These are phyloP conservation scores for Cephonodes hylas DNA, from an alignment of 2,888 invertebrate species.

Conservation along the genomic window DNA sequence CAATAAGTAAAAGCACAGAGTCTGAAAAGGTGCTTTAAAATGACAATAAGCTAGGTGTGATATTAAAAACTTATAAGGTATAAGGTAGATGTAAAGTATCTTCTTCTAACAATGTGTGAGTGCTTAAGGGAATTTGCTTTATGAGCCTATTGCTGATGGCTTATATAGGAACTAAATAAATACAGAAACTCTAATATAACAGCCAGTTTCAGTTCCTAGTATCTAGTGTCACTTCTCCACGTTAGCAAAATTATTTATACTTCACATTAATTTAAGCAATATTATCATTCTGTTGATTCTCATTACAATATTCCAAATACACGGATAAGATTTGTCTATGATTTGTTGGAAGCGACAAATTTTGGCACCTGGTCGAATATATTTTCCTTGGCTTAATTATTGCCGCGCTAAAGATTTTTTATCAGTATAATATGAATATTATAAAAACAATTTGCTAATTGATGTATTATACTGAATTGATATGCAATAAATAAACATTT, in stretches of 20 bases:
- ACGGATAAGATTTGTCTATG: neutral
- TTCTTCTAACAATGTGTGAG: too few species aligned
- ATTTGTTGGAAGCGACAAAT: neutral
- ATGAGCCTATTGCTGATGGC: too few species aligned
- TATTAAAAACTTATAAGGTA: too few species aligned
- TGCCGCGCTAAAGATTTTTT: neutral
- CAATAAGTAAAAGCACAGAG: too few species aligned
- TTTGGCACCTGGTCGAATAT: neutral
- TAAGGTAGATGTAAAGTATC: too few species aligned
- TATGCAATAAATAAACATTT: slow-evolving; percentile 7
- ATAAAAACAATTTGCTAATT: neutral
- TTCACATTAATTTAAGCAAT: neutral
- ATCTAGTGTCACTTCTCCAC: neutral
- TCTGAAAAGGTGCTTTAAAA: too few species aligned
- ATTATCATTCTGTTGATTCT: neutral
- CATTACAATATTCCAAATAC: neutral
- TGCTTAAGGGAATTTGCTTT: too few species aligned
- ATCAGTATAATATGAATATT: neutral
- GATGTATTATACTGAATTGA: neutral
- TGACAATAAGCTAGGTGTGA: too few species aligned
- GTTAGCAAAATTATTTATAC: neutral
- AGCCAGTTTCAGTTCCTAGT: too few species aligned
- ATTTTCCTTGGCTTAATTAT: neutral
- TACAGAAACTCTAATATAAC: too few species aligned
- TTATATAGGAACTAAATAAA: too few species aligned